phyloP scores from a whole-genome alignment of 30 jellyfish, hydroid and myxozoan genomes.

The Cassiopea andromeda region DNA sequence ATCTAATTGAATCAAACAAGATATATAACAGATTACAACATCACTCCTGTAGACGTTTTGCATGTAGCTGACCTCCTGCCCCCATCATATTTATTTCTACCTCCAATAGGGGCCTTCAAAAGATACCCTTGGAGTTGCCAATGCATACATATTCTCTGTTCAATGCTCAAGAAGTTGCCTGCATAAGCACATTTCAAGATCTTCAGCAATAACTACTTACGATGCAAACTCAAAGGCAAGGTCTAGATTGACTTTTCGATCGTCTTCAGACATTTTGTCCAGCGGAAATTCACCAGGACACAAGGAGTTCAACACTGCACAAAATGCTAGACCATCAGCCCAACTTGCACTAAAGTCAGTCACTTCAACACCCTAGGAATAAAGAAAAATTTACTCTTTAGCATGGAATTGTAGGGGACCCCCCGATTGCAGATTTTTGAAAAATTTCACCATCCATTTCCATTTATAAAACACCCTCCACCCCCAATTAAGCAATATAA shows the following conservation, averaged over 20 bases:
- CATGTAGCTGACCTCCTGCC: too few species aligned
- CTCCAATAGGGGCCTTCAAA: too few species aligned
- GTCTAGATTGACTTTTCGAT: slow-evolving; percentile 81
- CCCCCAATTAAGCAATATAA: too few species aligned
- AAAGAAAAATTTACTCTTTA: background rate
- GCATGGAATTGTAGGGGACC: background rate
- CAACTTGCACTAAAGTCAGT: slow-evolving; percentile 89
- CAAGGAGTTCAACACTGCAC: slow-evolving; percentile 84
- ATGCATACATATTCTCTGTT: too few species aligned
- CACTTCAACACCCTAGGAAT: slow-evolving; percentile 87
- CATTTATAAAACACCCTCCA: too few species aligned
- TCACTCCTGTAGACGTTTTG: too few species aligned
- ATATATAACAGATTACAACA: too few species aligned
- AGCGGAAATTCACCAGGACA: slow-evolving; percentile 91
- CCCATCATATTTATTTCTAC: too few species aligned
- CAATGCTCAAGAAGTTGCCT: background rate
- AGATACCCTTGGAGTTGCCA: too few species aligned
- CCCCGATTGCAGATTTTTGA: too few species aligned
- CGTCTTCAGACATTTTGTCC: slow-evolving; percentile 73
- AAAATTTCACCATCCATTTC: too few species aligned
- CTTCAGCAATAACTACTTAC: slow-evolving; percentile 37
- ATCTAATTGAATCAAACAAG: too few species aligned
- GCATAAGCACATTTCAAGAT: background rate
- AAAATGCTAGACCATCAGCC: slow-evolving; percentile 97
- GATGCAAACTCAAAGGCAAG: slow-evolving; percentile 87